Evolutionary conservation across 1,140 invertebrate genomes (phyloP).

Genomic region (Chrysopa pallens): DNA sequence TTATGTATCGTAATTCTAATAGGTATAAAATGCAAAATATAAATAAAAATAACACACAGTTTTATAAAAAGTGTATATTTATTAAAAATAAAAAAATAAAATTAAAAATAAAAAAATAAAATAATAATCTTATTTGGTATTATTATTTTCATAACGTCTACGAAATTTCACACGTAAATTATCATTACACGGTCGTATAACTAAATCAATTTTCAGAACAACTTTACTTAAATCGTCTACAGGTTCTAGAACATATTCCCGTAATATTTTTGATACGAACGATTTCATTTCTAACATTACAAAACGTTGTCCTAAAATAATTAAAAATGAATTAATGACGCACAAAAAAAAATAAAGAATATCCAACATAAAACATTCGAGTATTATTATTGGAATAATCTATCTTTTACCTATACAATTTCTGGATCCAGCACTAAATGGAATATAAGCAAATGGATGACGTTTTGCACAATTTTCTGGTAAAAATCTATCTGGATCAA

Average conservation of each 20-base stretch:
- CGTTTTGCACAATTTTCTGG: conserved; percentile 26
- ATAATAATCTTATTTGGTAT: no score
- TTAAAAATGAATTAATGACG: no score
- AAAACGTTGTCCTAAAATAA: conserved; percentile 44
- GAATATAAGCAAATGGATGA: conserved; percentile 31
- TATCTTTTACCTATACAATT: conserved; percentile 46
- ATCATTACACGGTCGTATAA: neutral
- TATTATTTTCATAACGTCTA: neutral
- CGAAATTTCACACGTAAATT: conserved; percentile 5
- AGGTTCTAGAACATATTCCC: conserved; percentile 31
- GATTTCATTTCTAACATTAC: conserved; percentile 61
- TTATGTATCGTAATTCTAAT: no score
- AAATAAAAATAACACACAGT: no score
- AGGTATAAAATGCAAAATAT: no score
- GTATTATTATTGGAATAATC: no score
- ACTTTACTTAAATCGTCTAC: conserved; percentile 16
- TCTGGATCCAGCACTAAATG: conserved; percentile 41
- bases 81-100: no score
- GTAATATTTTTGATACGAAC: conserved; percentile 40
- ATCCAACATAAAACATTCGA: no score
- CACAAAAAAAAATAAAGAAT: no score
- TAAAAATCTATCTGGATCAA: conserved; percentile 43
- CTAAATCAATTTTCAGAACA: conserved; percentile 4
- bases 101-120: no score
- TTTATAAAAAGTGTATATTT: no score